phyloP scores from a whole-genome alignment of 2,113 vertebrate genomes.

The Montifringilla adamsi region DNA sequence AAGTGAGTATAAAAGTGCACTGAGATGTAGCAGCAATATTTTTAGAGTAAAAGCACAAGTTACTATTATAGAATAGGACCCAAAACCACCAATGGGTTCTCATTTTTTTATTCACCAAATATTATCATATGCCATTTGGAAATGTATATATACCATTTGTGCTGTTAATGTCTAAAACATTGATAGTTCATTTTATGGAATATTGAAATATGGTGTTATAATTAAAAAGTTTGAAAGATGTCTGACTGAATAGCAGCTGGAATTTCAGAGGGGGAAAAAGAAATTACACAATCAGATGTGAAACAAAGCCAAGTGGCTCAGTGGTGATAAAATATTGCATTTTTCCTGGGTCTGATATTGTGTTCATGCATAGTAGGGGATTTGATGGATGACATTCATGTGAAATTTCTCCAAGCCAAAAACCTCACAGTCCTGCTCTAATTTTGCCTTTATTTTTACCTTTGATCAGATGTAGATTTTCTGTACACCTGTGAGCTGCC shows the following conservation, averaged over 20 bases:
- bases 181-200: neutral
- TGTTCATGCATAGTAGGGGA: neutral
- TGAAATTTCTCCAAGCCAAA: conserved; percentile 9
- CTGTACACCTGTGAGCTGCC: conserved; percentile 1
- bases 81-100: neutral
- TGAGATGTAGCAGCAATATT: neutral
- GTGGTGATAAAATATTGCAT: conserved; percentile 24
- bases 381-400: conserved; percentile 30
- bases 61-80: neutral
- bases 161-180: neutral
- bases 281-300: neutral
- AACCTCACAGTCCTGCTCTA: neutral
- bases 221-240: neutral
- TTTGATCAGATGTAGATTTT: conserved; percentile 15
- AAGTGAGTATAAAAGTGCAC: neutral
- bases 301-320: neutral
- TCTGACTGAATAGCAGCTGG: neutral
- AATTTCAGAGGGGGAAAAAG: neutral
- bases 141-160: neutral
- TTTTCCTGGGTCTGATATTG: neutral
- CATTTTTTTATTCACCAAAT: neutral
- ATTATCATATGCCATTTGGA: neutral
- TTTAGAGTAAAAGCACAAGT: neutral
- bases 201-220: neutral
- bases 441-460: conserved; percentile 47